phyloP scores from a whole-genome alignment of 2,888 invertebrate genomes.

The Mesochorus sp. region DNA sequence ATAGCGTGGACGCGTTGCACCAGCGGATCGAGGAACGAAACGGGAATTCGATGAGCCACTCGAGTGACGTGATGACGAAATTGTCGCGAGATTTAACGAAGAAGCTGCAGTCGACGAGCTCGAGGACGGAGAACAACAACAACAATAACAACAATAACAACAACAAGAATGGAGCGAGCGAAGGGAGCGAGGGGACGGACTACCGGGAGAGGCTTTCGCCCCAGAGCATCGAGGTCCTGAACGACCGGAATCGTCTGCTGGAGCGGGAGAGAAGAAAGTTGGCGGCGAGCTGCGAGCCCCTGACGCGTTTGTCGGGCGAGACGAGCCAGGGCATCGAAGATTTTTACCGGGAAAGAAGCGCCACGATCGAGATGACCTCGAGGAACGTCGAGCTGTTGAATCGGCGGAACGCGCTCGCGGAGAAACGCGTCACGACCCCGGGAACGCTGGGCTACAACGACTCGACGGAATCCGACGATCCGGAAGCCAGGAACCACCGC shows the following conservation, averaged over 20 bases:
- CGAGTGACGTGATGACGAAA: conserved; percentile 83
- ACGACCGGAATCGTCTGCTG: conserved; percentile 78
- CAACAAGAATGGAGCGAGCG: too few species aligned
- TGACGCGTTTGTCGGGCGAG: conserved; percentile 43
- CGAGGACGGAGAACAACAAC: too few species aligned
- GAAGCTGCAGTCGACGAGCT: conserved; percentile 78
- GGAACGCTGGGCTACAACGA: conserved; percentile 69
- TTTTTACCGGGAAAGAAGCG: conserved; percentile 75
- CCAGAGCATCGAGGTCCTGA: conserved; percentile 77
- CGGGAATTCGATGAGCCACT: conserved; percentile 67
- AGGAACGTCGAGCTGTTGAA: conserved; percentile 79
- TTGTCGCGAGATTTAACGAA: conserved; percentile 82
- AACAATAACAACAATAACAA: conserved; percentile 71
- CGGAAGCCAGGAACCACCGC: not conserved
- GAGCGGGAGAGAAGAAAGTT: conserved; percentile 76
- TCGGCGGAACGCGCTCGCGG: conserved; percentile 72
- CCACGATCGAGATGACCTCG: conserved; percentile 81
- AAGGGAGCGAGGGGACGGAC: conserved; percentile 65
- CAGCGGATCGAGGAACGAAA: conserved; percentile 74
- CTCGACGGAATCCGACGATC: conserved; percentile 66
- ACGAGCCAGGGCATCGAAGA: conserved; percentile 67
- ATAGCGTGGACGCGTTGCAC: conserved; percentile 78
- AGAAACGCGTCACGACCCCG: conserved; percentile 59
- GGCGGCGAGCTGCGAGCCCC: conserved; percentile 76
- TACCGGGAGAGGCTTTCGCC: conserved; percentile 75